Base-by-base conservation (phyloP, 2,113 vertebrate species). In the Archilochus colubris region DNA sequence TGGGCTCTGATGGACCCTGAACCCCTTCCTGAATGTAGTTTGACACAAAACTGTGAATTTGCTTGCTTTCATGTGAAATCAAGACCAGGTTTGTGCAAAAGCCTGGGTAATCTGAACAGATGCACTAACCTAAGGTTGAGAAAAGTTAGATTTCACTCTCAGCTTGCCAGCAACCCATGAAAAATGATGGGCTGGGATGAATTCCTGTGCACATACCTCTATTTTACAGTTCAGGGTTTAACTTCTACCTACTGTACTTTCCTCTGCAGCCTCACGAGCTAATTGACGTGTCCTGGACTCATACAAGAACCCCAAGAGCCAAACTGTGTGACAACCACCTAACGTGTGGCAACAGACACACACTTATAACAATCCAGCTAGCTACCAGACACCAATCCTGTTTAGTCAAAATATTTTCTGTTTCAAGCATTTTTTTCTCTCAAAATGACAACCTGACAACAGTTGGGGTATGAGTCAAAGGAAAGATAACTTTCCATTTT, bases 401-500 rank as follows among this genome's bases (percentile, higher is more conserved):
- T 74, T 95, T 95, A 97, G 89, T 92, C 86, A 96, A 89, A 95
- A 92, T 88, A 96, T 95, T 97, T 97, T 94, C 96, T 95, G 91
- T 96, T 96, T 96, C 92, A 96, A 89, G 89, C 75, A 89, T 89
- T 95, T 90, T 33, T 64, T 96, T 94, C 96, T 97, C 96, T 96
- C 91, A 91, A 95, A 94, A 97, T 95, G 97, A 97, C 94, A 96
- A 77, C 69, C 54, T 79, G 74, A 90, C 91, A 95, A 74, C 72
- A 94, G 82, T 97, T 48, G 76, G 89, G 93, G 86, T 95, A 96
- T 97, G 95, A 95, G 86, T 97, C 95, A 96, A 92, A 96, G 96
- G 94, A 95, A 95, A 95, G 70, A 83, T 89, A 63, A 97, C 97
- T 97, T 97, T 97, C 95, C 82, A 97, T 97, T 97, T 97, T 97